phyloP scores from a whole-genome alignment of 2,888 invertebrate species.

The Limnephilus rhombicus region DNA sequence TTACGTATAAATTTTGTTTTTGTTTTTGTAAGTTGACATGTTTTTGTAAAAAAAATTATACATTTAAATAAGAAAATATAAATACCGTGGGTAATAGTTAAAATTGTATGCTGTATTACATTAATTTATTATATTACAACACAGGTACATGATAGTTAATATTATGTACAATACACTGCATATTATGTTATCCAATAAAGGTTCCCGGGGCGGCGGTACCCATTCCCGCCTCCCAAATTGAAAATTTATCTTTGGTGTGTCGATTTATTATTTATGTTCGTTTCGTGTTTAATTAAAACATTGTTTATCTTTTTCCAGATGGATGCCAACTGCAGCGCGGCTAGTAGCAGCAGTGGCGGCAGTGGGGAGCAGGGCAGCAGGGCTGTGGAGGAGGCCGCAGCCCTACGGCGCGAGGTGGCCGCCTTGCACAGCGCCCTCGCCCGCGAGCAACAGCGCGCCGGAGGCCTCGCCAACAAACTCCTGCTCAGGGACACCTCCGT shows the following conservation, averaged over 20 bases:
- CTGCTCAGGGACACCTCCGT: constrained; percentile 78
- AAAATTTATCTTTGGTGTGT: background rate
- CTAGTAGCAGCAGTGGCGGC: constrained; percentile 69
- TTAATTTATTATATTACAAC: too few species aligned
- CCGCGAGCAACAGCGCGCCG: constrained; percentile 83
- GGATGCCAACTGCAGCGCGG: constrained; percentile 77
- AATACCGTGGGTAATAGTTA: too few species aligned
- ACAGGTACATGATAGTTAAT: too few species aligned
- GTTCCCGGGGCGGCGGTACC: too few species aligned
- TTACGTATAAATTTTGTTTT: too few species aligned
- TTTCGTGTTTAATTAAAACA: background rate
- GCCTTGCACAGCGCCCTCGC: constrained; percentile 82
- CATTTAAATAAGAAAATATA: too few species aligned
- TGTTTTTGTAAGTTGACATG: too few species aligned
- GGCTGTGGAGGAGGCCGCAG: constrained; percentile 74
- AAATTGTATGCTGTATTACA: too few species aligned
- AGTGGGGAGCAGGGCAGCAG: constrained; percentile 69
- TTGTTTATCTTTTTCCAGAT: constrained; percentile 77
- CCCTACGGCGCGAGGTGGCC: constrained; percentile 81
- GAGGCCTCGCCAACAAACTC: constrained; percentile 80
- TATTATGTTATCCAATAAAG: too few species aligned
- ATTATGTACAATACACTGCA: too few species aligned
- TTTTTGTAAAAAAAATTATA: too few species aligned
- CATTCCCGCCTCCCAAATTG: too few species aligned
- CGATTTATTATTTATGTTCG: background rate